phyloP scores from a whole-genome alignment of 1,140 invertebrate genomes.

The Bombus consobrinus region DNA sequence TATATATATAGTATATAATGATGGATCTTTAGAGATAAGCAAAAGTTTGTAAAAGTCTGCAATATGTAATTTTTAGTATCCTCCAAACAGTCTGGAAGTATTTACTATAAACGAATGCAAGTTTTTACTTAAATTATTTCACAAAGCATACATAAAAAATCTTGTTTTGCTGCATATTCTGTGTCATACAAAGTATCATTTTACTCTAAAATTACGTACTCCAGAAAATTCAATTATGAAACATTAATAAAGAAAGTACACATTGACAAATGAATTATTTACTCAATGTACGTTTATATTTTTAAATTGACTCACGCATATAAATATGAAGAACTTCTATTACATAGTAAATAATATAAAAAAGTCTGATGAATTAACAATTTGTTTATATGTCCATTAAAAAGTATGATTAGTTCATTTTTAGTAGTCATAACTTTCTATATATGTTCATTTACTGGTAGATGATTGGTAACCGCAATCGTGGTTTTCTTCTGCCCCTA shows the following conservation, averaged over 20 bases:
- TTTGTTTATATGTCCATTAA: neutral
- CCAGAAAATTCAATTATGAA: neutral
- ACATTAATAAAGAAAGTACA: conserved; percentile 14
- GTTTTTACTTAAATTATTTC: conserved; percentile 68
- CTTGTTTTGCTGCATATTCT: conserved; percentile 68
- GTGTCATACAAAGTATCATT: conserved; percentile 66
- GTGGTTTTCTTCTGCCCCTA: conserved; percentile 62
- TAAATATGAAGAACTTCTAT: neutral
- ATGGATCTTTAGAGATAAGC: neutral
- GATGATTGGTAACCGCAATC: conserved; percentile 76
- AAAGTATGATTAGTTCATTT: neutral
- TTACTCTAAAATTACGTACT: conserved; percentile 56
- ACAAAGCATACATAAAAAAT: conserved; percentile 67
- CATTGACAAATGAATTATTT: neutral
- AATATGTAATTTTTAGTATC: conserved; percentile 67
- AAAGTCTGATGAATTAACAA: neutral
- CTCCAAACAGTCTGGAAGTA: conserved; percentile 68
- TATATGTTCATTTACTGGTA: conserved; percentile 70
- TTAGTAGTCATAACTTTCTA: conserved; percentile 21
- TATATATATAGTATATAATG: neutral
- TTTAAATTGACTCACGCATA: neutral
- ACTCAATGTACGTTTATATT: neutral
- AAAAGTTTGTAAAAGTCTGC: neutral
- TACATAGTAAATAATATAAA: neutral
- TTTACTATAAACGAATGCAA: conserved; percentile 68